Base-by-base conservation (phyloP, 2,888 invertebrate genomes). In the Galeruca laticollis region DNA sequence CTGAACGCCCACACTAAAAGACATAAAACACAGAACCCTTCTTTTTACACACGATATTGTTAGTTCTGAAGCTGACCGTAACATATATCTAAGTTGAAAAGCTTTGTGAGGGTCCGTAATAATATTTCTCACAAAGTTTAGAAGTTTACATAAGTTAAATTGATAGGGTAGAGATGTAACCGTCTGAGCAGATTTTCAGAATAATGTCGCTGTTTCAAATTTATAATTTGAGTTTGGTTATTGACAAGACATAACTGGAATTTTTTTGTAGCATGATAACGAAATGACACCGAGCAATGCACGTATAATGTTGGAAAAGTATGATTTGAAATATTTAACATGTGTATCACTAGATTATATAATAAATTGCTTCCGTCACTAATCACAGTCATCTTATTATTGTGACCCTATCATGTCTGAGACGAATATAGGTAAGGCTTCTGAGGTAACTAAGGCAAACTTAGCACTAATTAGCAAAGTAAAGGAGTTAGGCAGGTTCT, bases 41-140 rank as follows among this genome's bases (percentile, higher is more conserved):
- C 54, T 67, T 72, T 75, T 73, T 72, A 61, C 67, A 61, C 67
- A 40, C 43, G 52, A 59, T 61, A 73, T 75, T 77, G 79, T 78
- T 75, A 79, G 74, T 78, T 77, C 75, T 54, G 69, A 71, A 77
- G 78, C 78, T 80, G 79, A 78, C 79, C 80, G 76, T 76, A 80
- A 79, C 80, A 78, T 79, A 79, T 77, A 76, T 79, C 71, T 72
- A 60, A 76, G 76, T 74, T 71, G 68, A 72, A 75, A 77, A 75
- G 72, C 75, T 76, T 75, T 66, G 67, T 40, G 63, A 69, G 68
- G 74, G 75, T 77, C 72, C 71, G 75, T 76, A 75, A 78, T 73
- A 76, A 74, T 74, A 75, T 77, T 77, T 72, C 69, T 71, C 68
- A 75, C 74, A 75, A 76, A 75, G 69, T 77, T 76, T 76, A 75